phyloP scores from a whole-genome alignment of 2,797 vertebrate genomes.

The Podargus strigoides region DNA sequence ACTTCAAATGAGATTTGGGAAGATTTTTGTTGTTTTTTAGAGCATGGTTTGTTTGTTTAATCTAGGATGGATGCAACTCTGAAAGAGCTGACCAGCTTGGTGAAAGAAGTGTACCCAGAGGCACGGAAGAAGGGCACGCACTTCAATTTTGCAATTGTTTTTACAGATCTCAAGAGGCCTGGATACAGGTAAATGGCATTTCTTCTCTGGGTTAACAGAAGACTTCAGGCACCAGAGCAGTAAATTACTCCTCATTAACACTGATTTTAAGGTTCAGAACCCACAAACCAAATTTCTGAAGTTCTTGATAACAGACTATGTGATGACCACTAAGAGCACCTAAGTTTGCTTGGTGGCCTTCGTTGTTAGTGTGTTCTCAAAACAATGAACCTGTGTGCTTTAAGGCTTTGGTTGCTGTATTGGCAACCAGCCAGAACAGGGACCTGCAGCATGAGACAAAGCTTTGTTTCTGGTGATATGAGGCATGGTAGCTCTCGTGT shows the following conservation, averaged over 20 bases:
- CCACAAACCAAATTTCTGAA: not conserved
- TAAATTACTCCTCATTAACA: not conserved
- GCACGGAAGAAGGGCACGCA: constrained; percentile 97
- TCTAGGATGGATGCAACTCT: constrained; percentile 97
- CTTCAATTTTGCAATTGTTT: constrained; percentile 96
- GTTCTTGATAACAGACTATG: not conserved
- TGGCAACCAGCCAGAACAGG: rapidly evolving
- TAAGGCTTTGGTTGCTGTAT: not conserved
- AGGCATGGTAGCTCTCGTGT: not conserved
- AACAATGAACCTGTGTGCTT: not conserved
- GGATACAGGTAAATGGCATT: constrained; percentile 83
- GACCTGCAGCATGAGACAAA: not conserved
- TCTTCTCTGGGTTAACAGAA: not conserved
- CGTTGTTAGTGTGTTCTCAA: not conserved
- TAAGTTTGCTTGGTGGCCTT: not conserved
- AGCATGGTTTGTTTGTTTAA: not conserved
- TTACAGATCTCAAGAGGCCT: constrained; percentile 90
- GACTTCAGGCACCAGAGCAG: not conserved
- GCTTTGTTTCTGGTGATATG: not conserved
- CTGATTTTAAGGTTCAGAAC: not conserved
- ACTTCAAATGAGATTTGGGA: not conserved
- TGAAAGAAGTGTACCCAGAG: constrained; percentile 98
- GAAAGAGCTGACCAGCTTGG: constrained; percentile 94
- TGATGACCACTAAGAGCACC: rapidly evolving
- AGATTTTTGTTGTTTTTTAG: not conserved